phyloP scores from a whole-genome alignment of 2,113 vertebrate species.

The Sorex fumeus region DNA sequence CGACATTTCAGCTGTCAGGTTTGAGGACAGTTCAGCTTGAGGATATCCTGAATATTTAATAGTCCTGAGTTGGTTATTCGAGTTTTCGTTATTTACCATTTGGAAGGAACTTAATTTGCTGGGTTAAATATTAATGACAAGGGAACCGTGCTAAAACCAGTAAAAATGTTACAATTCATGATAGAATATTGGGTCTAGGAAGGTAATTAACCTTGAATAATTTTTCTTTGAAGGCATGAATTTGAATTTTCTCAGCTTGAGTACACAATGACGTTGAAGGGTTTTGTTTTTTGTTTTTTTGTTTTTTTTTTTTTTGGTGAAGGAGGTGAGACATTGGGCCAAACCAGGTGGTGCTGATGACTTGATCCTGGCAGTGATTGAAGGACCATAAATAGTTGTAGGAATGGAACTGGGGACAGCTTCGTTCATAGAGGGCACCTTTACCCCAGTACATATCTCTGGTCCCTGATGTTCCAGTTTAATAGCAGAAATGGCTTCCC shows the following conservation, averaged over 20 bases:
- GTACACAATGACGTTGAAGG: too few species aligned
- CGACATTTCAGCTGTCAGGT: not conserved
- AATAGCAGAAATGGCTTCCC: not conserved
- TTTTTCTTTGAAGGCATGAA: not conserved
- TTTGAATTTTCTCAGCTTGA: not conserved
- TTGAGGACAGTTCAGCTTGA: not conserved
- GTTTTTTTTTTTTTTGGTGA: too few species aligned
- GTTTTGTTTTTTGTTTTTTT: too few species aligned
- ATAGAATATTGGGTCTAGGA: not conserved
- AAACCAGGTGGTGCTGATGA: too few species aligned
- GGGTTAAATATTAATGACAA: not conserved
- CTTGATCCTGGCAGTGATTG: too few species aligned
- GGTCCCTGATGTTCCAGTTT: not conserved
- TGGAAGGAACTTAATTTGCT: constrained; percentile 17
- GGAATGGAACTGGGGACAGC: too few species aligned
- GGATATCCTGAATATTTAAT: not conserved
- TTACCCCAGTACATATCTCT: too few species aligned
- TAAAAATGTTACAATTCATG: not conserved
- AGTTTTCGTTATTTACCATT: constrained; percentile 34
- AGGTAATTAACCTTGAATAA: not conserved
- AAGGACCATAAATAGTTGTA: too few species aligned
- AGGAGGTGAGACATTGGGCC: too few species aligned
- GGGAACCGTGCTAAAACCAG: not conserved
- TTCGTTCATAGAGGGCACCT: too few species aligned
- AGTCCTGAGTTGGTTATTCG: not conserved